phyloP scores from a whole-genome alignment of 2,888 invertebrate genomes.

The Erpobdella octoculata region DNA sequence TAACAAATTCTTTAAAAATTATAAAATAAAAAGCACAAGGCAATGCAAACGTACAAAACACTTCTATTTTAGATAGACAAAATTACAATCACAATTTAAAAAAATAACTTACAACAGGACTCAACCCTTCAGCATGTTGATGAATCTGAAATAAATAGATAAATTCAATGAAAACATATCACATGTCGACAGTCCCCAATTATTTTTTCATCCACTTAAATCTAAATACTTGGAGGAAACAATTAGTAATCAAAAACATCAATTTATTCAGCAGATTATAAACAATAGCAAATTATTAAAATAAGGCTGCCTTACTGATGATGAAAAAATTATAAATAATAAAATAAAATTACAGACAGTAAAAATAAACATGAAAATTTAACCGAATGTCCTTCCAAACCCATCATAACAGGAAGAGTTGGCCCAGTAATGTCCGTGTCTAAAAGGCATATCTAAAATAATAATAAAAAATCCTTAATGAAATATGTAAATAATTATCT shows the following conservation, averaged over 20 bases:
- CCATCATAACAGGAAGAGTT: conserved; percentile 86
- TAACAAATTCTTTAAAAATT: neutral
- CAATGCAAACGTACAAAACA: too few species aligned
- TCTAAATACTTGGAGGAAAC: conserved; percentile 28
- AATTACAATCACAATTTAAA: too few species aligned
- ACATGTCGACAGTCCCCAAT: too few species aligned
- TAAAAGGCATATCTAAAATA: conserved; percentile 70
- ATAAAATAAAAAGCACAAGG: neutral
- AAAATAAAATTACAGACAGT: neutral
- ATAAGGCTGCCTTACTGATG: too few species aligned
- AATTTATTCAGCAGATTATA: neutral
- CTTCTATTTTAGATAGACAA: too few species aligned
- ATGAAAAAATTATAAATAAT: neutral
- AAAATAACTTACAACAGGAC: conserved; percentile 70
- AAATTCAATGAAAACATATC: neutral
- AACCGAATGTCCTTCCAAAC: conserved; percentile 76
- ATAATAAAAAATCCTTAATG: conserved; percentile 20
- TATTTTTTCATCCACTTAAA: neutral
- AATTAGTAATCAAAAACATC: neutral
- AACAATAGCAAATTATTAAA: neutral
- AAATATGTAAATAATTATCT: neutral
- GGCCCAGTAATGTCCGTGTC: conserved; percentile 99
- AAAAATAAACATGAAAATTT: conserved; percentile 19
- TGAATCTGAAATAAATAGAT: conserved; percentile 60
- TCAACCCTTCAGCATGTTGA: conserved; percentile 92